phyloP scores from a whole-genome alignment of 2,113 vertebrate species.

The Emydura subglobosa region DNA sequence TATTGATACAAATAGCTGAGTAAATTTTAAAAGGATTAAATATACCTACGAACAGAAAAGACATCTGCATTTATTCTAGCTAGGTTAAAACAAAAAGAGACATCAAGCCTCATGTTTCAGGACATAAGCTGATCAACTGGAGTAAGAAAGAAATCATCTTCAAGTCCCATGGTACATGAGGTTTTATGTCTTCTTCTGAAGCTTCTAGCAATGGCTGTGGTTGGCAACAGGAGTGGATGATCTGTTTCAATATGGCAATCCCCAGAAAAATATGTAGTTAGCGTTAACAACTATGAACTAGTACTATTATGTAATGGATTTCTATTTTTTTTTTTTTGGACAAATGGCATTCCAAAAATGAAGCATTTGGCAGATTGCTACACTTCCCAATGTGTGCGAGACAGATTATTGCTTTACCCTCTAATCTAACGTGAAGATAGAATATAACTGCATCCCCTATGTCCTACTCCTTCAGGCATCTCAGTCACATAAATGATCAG shows the following conservation, averaged over 20 bases:
- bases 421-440: background rate
- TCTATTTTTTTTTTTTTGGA: background rate
- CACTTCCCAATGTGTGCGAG: background rate
- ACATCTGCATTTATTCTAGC: background rate
- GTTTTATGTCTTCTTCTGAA: background rate
- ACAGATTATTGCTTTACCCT: background rate
- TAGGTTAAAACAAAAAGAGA: background rate
- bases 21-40: background rate
- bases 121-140: background rate
- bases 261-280: background rate
- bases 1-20: background rate
- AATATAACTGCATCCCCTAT: background rate
- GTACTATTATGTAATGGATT: background rate
- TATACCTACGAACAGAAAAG: background rate
- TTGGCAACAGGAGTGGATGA: background rate
- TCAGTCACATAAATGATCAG: background rate
- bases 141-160: background rate
- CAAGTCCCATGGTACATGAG: background rate
- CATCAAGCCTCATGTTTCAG: background rate
- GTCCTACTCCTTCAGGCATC: background rate
- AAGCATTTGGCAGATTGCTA: background rate
- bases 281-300: background rate
- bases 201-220: background rate
- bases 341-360: background rate
- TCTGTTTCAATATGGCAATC: background rate